Percentiles rank a stretch among this genome's conserved stretches.
Evolutionary conservation across 2,888 invertebrate species (phyloP).

Genomic region (Hesperia comma): DNA sequence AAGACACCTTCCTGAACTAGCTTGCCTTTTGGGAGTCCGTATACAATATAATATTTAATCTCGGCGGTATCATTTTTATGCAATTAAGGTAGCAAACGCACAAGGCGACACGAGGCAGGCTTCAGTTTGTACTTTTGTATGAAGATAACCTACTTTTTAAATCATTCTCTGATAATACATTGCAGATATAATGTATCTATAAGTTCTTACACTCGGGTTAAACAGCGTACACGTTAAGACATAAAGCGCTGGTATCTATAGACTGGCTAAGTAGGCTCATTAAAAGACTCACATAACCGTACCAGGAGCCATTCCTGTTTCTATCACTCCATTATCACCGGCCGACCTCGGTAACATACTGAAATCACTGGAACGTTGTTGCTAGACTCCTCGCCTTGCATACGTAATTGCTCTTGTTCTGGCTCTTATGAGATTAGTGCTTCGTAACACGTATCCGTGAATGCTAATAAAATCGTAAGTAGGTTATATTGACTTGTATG

Average conservation of each 20-base stretch:
- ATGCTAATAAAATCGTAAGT: slow-evolving; percentile 10
- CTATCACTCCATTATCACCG: slow-evolving; percentile 58
- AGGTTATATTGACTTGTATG: background rate
- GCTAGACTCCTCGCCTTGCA: slow-evolving; percentile 9
- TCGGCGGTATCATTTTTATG: no score
- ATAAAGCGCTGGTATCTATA: background rate
- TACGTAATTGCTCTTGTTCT: slow-evolving; percentile 14
- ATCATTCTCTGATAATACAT: no score
- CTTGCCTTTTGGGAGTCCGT: no score
- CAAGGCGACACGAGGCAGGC: no score
- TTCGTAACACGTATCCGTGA: slow-evolving; percentile 10
- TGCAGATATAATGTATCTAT: no score
- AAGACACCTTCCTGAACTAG: no score
- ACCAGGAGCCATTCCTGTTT: slow-evolving; percentile 46
- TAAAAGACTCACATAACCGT: slow-evolving; percentile 44
- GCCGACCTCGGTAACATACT: slow-evolving; percentile 38
- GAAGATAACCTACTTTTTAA: no score
- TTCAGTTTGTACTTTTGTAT: no score
- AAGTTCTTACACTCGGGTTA: background rate
- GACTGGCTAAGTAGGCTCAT: background rate
- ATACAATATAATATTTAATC: no score
- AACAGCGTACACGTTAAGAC: background rate
- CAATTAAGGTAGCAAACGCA: no score
- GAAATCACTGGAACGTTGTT: slow-evolving; percentile 29
- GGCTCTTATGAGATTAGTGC: slow-evolving; percentile 18